Conservation (phyloP, 2,113 vertebrate genomes). For the Vombatus ursinus region DNA sequence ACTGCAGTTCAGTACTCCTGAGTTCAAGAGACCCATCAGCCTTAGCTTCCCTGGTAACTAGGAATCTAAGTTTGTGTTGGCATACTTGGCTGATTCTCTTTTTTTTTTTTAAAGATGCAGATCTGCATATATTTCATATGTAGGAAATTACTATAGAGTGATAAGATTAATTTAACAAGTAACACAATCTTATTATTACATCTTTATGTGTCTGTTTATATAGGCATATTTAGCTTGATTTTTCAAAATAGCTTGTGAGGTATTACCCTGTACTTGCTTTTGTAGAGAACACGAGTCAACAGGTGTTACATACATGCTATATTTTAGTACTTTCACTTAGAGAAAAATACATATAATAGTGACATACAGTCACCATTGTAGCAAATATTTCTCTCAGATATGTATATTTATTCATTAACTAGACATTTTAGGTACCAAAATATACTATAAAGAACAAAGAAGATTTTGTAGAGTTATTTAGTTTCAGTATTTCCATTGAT, state of each 20-base stretch:
- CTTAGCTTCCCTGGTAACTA: background rate
- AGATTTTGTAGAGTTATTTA: background rate
- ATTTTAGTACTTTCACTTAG: background rate
- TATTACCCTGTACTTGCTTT: background rate
- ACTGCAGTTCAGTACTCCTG: background rate
- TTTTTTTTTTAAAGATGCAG: background rate
- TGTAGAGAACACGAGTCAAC: background rate
- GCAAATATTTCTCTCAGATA: background rate
- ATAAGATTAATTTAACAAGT: background rate
- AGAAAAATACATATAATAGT: background rate
- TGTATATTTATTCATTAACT: background rate
- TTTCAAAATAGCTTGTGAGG: background rate
- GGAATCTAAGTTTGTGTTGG: background rate
- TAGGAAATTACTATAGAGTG: background rate
- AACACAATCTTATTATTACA: background rate
- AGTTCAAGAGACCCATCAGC: background rate
- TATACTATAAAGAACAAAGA: background rate
- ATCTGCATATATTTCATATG: background rate
- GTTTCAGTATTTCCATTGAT: background rate
- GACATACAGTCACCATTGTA: background rate
- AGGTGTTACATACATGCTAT: background rate
- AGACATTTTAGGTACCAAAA: background rate
- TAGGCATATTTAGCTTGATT: background rate
- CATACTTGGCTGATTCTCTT: background rate
- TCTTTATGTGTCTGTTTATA: background rate